Evolutionary conservation across 1,140 invertebrate species (phyloP).

Genomic region (Hormaphis cornu): DNA sequence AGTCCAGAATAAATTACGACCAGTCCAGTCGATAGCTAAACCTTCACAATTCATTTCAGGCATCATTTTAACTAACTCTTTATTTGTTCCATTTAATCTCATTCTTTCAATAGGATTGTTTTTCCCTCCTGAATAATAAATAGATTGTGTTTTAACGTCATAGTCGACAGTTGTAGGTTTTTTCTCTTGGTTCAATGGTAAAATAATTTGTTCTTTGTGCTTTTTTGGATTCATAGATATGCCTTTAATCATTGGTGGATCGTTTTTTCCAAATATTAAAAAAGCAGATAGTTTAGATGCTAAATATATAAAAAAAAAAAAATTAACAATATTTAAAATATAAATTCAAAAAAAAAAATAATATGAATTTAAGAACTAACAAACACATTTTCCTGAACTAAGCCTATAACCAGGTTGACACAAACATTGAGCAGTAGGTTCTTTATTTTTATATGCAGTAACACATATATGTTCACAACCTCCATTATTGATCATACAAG

Average conservation of each 20-base stretch:
- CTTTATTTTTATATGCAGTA: constrained; percentile 46
- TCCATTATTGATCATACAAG: constrained; percentile 58
- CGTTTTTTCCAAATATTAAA: constrained; percentile 53
- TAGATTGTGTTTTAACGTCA: constrained; percentile 51
- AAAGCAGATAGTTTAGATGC: constrained; percentile 48
- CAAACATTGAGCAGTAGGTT: constrained; percentile 52
- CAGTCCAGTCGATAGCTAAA: constrained; percentile 68
- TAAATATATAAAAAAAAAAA: constrained; percentile 38
- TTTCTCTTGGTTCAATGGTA: constrained; percentile 55
- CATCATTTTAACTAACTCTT: constrained; percentile 43
- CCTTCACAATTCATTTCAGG: constrained; percentile 54
- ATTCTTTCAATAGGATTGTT: constrained; percentile 45
- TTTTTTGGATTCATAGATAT: constrained; percentile 43
- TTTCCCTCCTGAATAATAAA: constrained; percentile 58
- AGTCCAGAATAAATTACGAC: constrained; percentile 73
- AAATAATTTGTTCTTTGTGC: constrained; percentile 49
- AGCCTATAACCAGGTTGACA: constrained; percentile 60
- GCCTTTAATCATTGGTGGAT: constrained; percentile 55
- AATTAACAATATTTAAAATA: background rate
- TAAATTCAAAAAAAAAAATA: background rate
- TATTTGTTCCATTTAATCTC: constrained; percentile 42
- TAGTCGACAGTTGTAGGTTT: constrained; percentile 58
- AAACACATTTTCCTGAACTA: constrained; percentile 49
- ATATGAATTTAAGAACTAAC: constrained; percentile 45
- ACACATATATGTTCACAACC: constrained; percentile 68